Evolutionary conservation across 2,797 vertebrate species (phyloP).

Genomic region (Cyclura pinguis): DNA sequence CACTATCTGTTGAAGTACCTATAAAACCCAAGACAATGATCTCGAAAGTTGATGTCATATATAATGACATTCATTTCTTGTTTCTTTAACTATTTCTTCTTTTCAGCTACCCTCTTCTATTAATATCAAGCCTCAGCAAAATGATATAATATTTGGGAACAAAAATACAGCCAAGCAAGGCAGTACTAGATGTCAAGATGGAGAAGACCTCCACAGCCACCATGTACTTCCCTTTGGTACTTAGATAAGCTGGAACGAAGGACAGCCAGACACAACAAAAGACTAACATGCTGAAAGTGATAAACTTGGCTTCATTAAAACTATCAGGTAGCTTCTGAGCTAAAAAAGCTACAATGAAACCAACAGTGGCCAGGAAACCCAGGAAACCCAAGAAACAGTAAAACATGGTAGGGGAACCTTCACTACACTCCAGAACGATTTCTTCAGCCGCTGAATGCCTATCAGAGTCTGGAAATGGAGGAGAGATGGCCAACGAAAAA

Average conservation of each 20-base stretch:
- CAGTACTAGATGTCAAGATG: neutral
- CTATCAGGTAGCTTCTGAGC: neutral
- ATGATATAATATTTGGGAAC: neutral
- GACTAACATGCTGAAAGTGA: no score
- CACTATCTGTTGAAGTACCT: no score
- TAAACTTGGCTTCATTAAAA: no score
- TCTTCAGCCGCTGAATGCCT: no score
- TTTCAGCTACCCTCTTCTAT: neutral
- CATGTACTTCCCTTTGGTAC: neutral
- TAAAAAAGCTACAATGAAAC: neutral
- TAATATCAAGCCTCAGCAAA: neutral
- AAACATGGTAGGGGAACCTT: no score
- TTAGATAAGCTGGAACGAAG: neutral
- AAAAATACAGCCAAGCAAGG: neutral
- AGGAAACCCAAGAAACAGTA: no score
- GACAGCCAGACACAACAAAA: no score
- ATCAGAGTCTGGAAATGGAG: no score
- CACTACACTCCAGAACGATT: no score
- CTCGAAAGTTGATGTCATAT: neutral
- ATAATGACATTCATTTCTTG: neutral
- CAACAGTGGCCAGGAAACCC: no score
- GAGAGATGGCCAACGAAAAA: no score
- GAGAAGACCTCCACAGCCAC: neutral
- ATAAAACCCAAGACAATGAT: no score
- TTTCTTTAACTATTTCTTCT: conserved; percentile 1